A percentile compares a stretch with the other conserved stretches of the same genome.
phyloP scores from a whole-genome alignment of 2,113 vertebrate genomes.

The Tragelaphus imberbis region DNA sequence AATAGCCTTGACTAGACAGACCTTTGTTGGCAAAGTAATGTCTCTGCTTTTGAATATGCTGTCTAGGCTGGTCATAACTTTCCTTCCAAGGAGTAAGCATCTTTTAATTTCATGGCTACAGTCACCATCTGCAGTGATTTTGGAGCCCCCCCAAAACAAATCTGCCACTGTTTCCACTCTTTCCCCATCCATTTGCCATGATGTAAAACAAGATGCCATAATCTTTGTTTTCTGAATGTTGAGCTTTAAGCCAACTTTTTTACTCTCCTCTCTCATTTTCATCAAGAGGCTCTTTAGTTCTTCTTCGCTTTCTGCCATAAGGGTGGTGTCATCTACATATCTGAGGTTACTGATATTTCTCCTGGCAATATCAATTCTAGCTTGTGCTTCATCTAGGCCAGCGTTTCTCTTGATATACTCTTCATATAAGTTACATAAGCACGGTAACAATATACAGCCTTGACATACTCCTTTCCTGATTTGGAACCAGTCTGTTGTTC shows the following conservation, averaged over 20 bases:
- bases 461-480: accelerated
- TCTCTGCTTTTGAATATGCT: background rate
- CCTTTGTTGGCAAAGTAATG: background rate
- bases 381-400: background rate
- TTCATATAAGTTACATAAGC: too few relatives aligned
- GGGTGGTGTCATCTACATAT: too few relatives aligned
- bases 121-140: background rate
- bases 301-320: too few relatives aligned
- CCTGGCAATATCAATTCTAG: accelerated
- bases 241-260: too few relatives aligned
- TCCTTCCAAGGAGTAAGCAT: background rate
- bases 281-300: too few relatives aligned
- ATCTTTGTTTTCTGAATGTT: too few relatives aligned
- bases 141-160: background rate
- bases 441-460: background rate
- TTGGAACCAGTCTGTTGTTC: background rate
- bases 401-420: background rate
- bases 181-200: too few relatives aligned
- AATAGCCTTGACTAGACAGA: background rate
- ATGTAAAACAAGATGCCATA: too few relatives aligned
- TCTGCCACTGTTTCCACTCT: background rate
- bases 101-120: background rate
- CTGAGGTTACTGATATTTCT: background rate
- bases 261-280: background rate
- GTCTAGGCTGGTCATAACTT: background rate